These are phyloP conservation scores for Hoplodrina blanda DNA, from an alignment of 2,888 invertebrate species.

Conservation along the genomic window DNA sequence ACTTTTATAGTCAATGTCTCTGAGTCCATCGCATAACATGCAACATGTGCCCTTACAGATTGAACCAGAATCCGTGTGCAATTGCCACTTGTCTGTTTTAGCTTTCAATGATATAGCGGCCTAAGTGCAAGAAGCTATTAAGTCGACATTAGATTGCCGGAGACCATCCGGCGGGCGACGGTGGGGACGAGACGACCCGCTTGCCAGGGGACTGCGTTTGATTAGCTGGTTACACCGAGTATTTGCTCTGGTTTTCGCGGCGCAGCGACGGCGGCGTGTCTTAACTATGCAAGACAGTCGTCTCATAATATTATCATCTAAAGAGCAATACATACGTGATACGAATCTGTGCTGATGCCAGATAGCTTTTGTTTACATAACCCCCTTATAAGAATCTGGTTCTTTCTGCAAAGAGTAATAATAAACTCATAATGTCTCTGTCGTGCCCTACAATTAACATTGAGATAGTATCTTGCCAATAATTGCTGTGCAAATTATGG, in stretches of 20 bases:
- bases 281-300: constrained; percentile 76
- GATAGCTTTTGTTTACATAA: constrained; percentile 64
- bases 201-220: constrained; percentile 71
- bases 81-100: constrained; percentile 68
- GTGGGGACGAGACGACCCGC: constrained; percentile 50
- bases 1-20: constrained; percentile 41
- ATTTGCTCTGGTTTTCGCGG: constrained; percentile 79
- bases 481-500: constrained; percentile 68
- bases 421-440: constrained; percentile 48
- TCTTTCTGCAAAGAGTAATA: constrained; percentile 23
- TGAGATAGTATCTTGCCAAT: constrained; percentile 64
- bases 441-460: constrained; percentile 66
- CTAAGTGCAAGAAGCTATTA: constrained; percentile 72
- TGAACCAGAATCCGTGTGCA: constrained; percentile 60
- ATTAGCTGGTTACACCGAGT: constrained; percentile 77
- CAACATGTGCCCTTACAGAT: constrained; percentile 68
- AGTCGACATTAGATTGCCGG: constrained; percentile 73
- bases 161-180: not conserved
- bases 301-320: constrained; percentile 69
- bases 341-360: constrained; percentile 70
- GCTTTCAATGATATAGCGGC: constrained; percentile 67
- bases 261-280: constrained; percentile 63
- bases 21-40: constrained; percentile 58
- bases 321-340: constrained; percentile 77
- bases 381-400: constrained; percentile 30